A percentile compares a stretch with the other conserved stretches of the same genome.
phyloP scores from a whole-genome alignment of 1,140 invertebrate genomes.

The Polypedilum vanderplanki region DNA sequence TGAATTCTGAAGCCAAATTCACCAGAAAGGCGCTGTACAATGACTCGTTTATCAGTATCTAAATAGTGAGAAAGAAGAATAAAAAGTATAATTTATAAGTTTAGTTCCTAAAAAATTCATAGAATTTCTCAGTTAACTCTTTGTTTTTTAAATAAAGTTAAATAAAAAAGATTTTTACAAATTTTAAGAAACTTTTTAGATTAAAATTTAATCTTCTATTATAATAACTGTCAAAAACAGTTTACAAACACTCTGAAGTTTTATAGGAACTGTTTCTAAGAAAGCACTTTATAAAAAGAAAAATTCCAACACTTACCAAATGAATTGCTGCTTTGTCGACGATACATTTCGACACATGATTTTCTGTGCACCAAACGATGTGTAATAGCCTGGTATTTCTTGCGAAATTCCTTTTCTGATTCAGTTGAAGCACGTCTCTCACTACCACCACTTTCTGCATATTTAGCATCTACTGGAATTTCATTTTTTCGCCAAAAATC shows the following conservation, averaged over 20 bases:
- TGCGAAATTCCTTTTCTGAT: constrained; percentile 78
- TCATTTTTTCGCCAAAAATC: constrained; percentile 64
- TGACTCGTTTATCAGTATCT: constrained; percentile 82
- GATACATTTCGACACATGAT: constrained; percentile 86
- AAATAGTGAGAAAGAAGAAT: constrained; percentile 38
- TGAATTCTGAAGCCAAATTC: constrained; percentile 95
- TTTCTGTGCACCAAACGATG: constrained; percentile 85
- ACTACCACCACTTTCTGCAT: constrained; percentile 35
- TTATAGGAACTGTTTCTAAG: neutral
- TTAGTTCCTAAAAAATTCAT: no score
- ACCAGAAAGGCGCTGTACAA: constrained; percentile 71
- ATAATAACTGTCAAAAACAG: no score
- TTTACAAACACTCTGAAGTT: no score
- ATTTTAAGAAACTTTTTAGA: no score
- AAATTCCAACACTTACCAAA: constrained; percentile 61
- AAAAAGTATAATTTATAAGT: neutral
- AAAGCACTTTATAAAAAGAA: neutral
- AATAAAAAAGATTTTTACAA: no score
- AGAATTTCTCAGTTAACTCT: no score
- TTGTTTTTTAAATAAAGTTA: no score
- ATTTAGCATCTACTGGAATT: constrained; percentile 39
- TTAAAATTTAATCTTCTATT: no score
- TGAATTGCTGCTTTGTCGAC: constrained; percentile 69
- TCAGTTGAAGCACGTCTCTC: constrained; percentile 67
- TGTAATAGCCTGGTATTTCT: constrained; percentile 77